Percentiles rank a stretch among this genome's conserved stretches.
phyloP scores from a whole-genome alignment of 2,113 vertebrate species.

The Nyctibius bracteatus region DNA sequence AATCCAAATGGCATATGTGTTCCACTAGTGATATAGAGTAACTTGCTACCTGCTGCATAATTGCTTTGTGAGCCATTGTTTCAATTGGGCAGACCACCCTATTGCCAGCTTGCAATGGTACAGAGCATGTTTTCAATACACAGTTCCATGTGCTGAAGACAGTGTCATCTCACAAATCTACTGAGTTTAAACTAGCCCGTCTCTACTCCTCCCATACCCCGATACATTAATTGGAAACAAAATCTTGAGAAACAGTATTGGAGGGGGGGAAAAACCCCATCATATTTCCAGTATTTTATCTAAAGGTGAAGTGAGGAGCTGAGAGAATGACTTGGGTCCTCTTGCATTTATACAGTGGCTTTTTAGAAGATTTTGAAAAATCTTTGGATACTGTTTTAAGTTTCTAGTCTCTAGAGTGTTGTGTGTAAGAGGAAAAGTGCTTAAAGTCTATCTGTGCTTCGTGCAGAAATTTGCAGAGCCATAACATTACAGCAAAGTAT shows the following conservation, averaged over 20 bases:
- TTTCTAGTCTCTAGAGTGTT: not conserved
- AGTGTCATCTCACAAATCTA: not conserved
- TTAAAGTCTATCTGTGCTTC: not conserved
- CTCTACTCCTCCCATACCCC: not conserved
- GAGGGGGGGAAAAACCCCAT: fast-evolving
- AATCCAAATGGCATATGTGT: not conserved
- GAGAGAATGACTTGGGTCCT: not conserved
- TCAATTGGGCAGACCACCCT: not conserved
- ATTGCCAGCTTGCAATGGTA: not conserved
- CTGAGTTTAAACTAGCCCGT: not conserved
- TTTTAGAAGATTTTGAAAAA: not conserved
- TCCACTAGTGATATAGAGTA: not conserved
- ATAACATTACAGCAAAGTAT: not conserved
- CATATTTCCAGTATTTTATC: not conserved
- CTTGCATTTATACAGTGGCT: not conserved
- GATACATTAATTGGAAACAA: not conserved
- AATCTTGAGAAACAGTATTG: not conserved
- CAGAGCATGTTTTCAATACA: not conserved
- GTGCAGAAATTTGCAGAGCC: not conserved
- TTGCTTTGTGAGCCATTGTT: not conserved
- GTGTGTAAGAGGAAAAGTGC: not conserved
- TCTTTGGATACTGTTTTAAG: not conserved
- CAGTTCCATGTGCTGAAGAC: not conserved
- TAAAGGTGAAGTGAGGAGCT: not conserved
- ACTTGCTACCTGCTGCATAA: not conserved